These are phyloP conservation scores for Boleophthalmus pectinirostris DNA, from an alignment of 2,113 vertebrate species.

Conservation along the genomic window DNA sequence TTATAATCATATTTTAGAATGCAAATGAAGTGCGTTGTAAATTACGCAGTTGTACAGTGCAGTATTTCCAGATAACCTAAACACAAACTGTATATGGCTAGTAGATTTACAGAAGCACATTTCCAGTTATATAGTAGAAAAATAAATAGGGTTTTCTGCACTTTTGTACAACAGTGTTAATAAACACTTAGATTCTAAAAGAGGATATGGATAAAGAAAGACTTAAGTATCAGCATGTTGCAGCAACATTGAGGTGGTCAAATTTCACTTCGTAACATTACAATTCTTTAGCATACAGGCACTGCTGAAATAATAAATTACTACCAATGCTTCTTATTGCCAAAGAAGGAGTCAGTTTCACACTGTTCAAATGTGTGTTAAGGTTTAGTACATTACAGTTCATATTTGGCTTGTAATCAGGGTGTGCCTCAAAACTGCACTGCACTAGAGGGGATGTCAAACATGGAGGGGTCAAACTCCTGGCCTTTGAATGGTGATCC, in stretches of 20 bases:
- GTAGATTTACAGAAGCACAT: background rate
- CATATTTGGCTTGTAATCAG: background rate
- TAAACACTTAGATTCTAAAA: background rate
- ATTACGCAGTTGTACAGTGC: too few species aligned
- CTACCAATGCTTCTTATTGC: background rate
- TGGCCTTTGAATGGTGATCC: conserved; percentile 95
- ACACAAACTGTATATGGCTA: too few species aligned
- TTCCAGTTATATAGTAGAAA: background rate
- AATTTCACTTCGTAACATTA: background rate
- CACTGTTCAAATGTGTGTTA: background rate
- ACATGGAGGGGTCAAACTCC: conserved; percentile 94
- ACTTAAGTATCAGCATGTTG: background rate
- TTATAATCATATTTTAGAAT: background rate
- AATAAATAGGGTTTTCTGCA: background rate
- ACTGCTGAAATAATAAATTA: background rate
- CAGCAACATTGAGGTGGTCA: background rate
- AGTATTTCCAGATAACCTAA: too few species aligned
- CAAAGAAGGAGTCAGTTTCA: background rate
- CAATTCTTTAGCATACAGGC: background rate
- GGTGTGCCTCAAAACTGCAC: conserved; percentile 88
- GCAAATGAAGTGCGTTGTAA: background rate
- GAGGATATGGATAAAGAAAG: background rate
- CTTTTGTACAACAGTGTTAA: background rate
- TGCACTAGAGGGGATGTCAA: conserved; percentile 91
- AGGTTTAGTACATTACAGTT: conserved; percentile 16